Percentiles rank a stretch among this genome's conserved stretches.
phyloP scores from a whole-genome alignment of 2,797 vertebrate genomes.

The Orestias chungarensis region DNA sequence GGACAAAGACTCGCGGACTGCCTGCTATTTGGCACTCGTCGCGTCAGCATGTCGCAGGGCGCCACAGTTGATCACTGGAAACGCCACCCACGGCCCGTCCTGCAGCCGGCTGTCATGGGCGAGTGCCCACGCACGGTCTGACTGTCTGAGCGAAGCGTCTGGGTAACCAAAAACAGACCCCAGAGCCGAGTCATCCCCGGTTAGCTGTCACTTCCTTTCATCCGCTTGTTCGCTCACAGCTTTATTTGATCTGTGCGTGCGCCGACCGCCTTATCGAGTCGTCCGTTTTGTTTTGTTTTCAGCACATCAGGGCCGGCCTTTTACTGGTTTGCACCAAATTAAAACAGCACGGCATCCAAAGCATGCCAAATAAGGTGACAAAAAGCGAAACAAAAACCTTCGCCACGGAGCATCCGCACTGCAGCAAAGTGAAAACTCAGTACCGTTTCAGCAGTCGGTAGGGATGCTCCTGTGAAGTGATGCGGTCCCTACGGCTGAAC shows the following conservation, averaged over 20 bases:
- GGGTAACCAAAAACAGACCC: constrained; percentile 45
- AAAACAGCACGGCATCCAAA: background rate
- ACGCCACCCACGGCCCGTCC: constrained; percentile 54
- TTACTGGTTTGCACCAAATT: background rate
- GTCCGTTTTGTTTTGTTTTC: background rate
- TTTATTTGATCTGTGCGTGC: constrained; percentile 16
- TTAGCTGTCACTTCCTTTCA: constrained; percentile 54
- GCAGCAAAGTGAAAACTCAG: background rate
- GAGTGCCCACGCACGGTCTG: constrained; percentile 53
- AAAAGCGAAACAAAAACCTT: too few relatives aligned
- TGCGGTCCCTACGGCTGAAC: constrained; percentile 47
- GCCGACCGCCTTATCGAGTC: background rate
- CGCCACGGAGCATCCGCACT: background rate
- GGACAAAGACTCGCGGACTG: constrained; percentile 50
- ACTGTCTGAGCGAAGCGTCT: constrained; percentile 64
- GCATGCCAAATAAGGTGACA: background rate
- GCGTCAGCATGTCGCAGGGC: constrained; percentile 59
- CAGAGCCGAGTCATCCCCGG: constrained; percentile 54
- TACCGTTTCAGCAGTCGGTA: background rate
- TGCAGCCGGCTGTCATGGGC: constrained; percentile 52
- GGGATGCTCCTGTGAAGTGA: constrained; percentile 16
- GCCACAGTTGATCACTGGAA: constrained; percentile 51
- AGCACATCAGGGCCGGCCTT: background rate
- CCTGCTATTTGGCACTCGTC: constrained; percentile 56
- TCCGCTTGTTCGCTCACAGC: constrained; percentile 12